Conservation (phyloP, 2,113 vertebrate genomes). For the Microcebus lehilahytsara region DNA sequence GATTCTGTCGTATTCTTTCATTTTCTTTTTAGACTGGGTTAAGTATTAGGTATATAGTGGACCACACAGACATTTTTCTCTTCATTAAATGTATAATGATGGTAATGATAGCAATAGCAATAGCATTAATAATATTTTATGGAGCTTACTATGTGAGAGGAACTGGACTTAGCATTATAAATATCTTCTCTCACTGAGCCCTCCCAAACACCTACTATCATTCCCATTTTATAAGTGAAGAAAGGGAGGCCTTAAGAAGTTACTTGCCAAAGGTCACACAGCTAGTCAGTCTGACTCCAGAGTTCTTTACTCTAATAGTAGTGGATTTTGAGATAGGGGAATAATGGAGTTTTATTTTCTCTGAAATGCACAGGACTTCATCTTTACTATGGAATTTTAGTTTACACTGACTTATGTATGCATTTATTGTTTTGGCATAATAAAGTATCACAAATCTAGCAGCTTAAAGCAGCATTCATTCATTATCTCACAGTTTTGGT, state of each 20-base stretch:
- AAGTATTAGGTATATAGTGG: neutral
- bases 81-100: neutral
- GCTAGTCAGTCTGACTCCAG: neutral
- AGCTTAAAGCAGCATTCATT: neutral
- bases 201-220: neutral
- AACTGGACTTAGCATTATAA: neutral
- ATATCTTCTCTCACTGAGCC: neutral
- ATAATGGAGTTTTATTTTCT: neutral
- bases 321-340: neutral
- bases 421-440: neutral
- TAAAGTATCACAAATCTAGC: neutral
- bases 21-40: neutral
- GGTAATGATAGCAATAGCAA: neutral
- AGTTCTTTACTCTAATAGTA: neutral
- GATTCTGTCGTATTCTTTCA: neutral
- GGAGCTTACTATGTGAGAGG: neutral
- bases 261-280: neutral
- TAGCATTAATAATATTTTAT: neutral
- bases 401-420: neutral
- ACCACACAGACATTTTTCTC: neutral
- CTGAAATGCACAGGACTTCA: neutral
- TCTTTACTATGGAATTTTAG: neutral
- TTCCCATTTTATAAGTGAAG: neutral
- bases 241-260: neutral
- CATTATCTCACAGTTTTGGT: neutral